Base-by-base conservation (phyloP, 2,888 invertebrate genomes). In the Reticulitermes lucifugus region DNA sequence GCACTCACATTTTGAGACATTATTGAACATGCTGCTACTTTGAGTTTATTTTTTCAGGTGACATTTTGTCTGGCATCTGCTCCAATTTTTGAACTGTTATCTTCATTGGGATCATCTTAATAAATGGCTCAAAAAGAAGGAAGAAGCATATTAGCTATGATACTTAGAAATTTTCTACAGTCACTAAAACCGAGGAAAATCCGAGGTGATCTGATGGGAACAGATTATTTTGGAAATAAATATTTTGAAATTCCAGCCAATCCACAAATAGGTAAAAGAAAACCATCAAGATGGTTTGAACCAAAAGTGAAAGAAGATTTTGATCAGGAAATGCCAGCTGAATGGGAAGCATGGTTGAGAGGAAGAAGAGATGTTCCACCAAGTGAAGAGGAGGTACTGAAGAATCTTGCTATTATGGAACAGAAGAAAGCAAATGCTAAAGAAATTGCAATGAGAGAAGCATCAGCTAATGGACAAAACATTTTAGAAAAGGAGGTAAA, bases 301-400 rank as follows among this genome's bases (percentile, higher is more conserved):
- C 96, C 96, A 0, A 35, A 77, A n/a, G 7, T 21, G n/a, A 91
- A 92, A 77, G 93, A 94, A 86, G 90, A 92, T 43, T 96, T 95
- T 88, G 93, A 95, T 87, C 94, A 95, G 89, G 96, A 96, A 89
- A 89, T 96, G 88, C 96, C 97, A 0, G 93, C 96, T 0, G 97
- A 97, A 91, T 98, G 98, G 98, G 96, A 97, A 89, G 92, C 97
- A 12, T 98, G 97, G 97, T 91, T 98, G 79, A 92, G 97, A 87
- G 93, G 93, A 87, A 91, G 95, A 88, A 92, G 94, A 88, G 89
- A 88, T 2, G 92, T 94, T 0, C 95, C 96, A 75, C 97, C 97
- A 0, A 93, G 94, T 0, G 93, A 92, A 86, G 95, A 95, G 87
- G 97, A 97, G 91, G 91, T 97, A 14, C 91, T 93, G 18, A 92